A percentile compares a stretch with the other conserved stretches of the same genome.
Conservation (phyloP, 2,797 vertebrate species). For the Acanthiza pusilla region DNA sequence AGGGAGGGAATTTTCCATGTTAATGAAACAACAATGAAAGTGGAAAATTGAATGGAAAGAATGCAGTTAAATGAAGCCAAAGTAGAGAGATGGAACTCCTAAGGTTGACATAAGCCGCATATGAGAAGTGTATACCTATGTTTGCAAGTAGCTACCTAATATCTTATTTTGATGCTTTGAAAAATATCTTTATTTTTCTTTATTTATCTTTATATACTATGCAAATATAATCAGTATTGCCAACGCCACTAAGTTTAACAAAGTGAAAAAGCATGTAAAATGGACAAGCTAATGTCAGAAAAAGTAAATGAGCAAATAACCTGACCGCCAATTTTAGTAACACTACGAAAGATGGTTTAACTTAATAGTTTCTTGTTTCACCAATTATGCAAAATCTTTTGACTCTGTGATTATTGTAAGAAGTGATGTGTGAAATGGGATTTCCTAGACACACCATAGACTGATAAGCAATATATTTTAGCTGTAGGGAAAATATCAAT, state of each 20-base stretch:
- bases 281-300: neutral
- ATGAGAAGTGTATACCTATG: neutral
- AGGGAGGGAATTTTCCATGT: neutral
- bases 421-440: slow-evolving; percentile 5
- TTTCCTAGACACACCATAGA: neutral
- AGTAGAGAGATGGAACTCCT: neutral
- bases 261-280: neutral
- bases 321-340: neutral
- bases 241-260: neutral
- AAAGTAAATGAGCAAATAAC: neutral
- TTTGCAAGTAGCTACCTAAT: neutral
- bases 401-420: neutral
- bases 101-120: neutral
- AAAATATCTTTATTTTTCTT: neutral
- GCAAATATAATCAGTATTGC: neutral
- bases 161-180: neutral
- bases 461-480: neutral
- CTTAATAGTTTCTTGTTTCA: neutral
- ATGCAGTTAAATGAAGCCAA: neutral
- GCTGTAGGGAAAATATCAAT: neutral
- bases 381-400: slow-evolving; percentile 10
- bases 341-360: neutral
- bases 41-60: neutral
- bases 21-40: neutral
- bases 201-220: neutral